These are phyloP conservation scores for Hyalella azteca DNA, from an alignment of 2,888 invertebrate genomes.

Conservation along the genomic window DNA sequence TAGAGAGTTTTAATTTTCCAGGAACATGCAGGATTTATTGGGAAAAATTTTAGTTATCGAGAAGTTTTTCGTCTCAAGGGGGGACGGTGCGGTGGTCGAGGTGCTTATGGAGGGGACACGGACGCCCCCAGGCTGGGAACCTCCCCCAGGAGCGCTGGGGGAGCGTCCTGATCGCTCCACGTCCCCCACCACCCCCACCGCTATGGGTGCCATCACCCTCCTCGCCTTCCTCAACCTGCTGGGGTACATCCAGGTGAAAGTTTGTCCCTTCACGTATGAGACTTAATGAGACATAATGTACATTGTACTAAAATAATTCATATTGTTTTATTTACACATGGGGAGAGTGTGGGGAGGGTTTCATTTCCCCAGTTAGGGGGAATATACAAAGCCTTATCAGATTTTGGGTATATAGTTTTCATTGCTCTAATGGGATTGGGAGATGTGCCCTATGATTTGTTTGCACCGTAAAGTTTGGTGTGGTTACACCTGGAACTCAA, in stretches of 20 bases:
- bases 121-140: background rate
- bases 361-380: too few relatives aligned
- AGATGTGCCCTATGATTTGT: too few relatives aligned
- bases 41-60: background rate
- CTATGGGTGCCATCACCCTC: constrained; percentile 23
- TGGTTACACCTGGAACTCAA: too few relatives aligned
- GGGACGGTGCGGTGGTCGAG: background rate
- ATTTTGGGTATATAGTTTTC: too few relatives aligned
- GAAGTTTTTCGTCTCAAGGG: background rate
- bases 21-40: background rate
- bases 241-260: constrained; percentile 38
- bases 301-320: background rate
- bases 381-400: too few relatives aligned
- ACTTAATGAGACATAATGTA: background rate
- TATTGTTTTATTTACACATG: background rate
- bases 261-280: background rate
- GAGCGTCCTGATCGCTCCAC: background rate
- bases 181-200: background rate
- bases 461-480: too few relatives aligned
- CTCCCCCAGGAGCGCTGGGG: background rate
- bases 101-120: background rate
- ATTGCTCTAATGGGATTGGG: too few relatives aligned
- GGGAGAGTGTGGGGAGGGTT: background rate
- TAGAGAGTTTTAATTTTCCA: background rate
- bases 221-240: constrained; percentile 29